These are phyloP conservation scores for Pseudocheirus occidentalis DNA, from an alignment of 2,797 vertebrate genomes.

Conservation along the genomic window DNA sequence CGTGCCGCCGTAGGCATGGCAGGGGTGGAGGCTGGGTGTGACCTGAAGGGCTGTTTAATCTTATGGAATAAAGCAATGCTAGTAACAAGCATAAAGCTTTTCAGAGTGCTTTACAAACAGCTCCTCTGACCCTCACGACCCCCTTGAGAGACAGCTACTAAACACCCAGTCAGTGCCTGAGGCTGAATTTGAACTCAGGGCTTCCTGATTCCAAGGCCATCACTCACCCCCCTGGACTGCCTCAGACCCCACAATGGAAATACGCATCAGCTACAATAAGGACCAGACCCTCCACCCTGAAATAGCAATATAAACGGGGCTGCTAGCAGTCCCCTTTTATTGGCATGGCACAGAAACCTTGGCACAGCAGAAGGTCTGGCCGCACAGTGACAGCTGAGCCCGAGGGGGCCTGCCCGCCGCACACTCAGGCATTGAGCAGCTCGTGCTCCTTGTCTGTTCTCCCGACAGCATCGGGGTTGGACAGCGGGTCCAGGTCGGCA, in stretches of 20 bases:
- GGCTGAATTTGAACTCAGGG: neutral
- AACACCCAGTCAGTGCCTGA: too few relatives aligned
- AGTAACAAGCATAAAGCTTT: too few relatives aligned
- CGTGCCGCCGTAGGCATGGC: too few relatives aligned
- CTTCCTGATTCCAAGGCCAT: too few relatives aligned
- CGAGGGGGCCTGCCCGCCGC: conserved; percentile 26
- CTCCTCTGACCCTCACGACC: too few relatives aligned
- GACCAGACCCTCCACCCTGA: conserved; percentile 82
- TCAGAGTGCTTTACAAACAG: too few relatives aligned
- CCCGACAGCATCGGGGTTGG: conserved; percentile 93
- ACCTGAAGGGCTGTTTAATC: too few relatives aligned
- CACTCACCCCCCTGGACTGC: too few relatives aligned
- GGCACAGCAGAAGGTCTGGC: conserved; percentile 55
- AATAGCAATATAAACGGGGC: conserved; percentile 84
- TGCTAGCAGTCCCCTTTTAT: conserved; percentile 82
- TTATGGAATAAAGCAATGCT: too few relatives aligned
- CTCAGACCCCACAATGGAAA: neutral
- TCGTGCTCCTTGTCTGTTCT: conserved; percentile 92
- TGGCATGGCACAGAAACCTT: conserved; percentile 84
- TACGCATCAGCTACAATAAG: neutral
- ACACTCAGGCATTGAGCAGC: conserved; percentile 92
- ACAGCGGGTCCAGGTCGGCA: conserved; percentile 92
- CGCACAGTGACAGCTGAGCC: neutral
- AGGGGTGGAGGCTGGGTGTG: too few relatives aligned
- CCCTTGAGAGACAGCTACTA: too few relatives aligned